Base-by-base conservation (phyloP, 2,113 vertebrate genomes). In the Rhagologus leucostigma region DNA sequence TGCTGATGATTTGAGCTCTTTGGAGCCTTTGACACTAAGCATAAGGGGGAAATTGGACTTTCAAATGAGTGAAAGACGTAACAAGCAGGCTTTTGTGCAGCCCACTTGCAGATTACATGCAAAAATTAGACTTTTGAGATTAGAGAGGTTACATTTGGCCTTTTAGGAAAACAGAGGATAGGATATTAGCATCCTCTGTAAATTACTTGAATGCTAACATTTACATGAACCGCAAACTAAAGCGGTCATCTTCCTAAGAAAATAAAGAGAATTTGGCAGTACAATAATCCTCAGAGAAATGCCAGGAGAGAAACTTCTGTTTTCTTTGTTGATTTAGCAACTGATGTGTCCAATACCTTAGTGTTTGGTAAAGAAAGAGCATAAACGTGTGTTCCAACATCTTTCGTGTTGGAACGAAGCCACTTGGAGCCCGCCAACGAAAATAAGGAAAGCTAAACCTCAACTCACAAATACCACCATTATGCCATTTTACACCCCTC, bases 371-470 rank as follows among this genome's bases (percentile, higher is more conserved):
- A 97, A 91, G 76, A 95, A 93, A 86, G 27, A 91, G 64, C 33
- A 64, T 6, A 77, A 88, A 68, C 0, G 0, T 27, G 35, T 41
- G 35, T 87, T 98, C 79, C 94, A 96, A 70, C 80, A 84, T 53
- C 85, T 73, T 74, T 76, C 1, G 0, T 9, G 27, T 39, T 97
- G 97, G 97, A 97, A 96, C 81, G 60, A 76, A 68, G 64, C 27
- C 24, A 53, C 70, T 13, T 13, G 44, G 91, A 94, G 59, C 24
- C 30, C 0, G 62, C 93, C 97, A 98, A 95, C 8, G 21, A 94
- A 98, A 96, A 95, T n/a, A 96, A 73, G 62, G 93, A 95, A 95
- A 83, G 60, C 73, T 84, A 94, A 96, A 94, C 64, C 49, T 87
- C 68, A 90, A 49, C 85, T 81, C 93, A 87, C 39, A 75, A 83